phyloP scores from a whole-genome alignment of 2,888 invertebrate genomes.

The Erebia aethiops region DNA sequence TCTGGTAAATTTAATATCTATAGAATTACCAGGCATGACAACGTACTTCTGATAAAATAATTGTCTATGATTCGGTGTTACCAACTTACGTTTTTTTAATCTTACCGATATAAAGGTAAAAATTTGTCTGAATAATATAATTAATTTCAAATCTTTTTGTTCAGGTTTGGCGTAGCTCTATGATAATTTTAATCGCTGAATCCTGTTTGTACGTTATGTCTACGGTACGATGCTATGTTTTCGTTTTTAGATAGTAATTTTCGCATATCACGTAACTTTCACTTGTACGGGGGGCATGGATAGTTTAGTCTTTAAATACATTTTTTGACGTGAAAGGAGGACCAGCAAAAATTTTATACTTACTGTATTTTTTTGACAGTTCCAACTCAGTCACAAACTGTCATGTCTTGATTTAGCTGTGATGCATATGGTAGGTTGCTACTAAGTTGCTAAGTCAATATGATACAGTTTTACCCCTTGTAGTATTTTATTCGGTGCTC shows the following conservation, averaged over 20 bases:
- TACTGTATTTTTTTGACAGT: background rate
- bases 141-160: background rate
- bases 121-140: background rate
- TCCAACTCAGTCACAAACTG: background rate
- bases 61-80: background rate
- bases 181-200: background rate
- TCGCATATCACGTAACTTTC: constrained; percentile 68
- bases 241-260: constrained; percentile 68
- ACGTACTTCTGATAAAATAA: too few species aligned
- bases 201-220: background rate
- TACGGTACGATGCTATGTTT: constrained; percentile 42
- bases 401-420: background rate
- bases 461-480: background rate
- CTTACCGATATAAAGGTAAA: background rate
- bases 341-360: background rate
- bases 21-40: background rate
- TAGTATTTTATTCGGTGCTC: background rate
- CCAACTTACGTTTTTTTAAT: background rate
- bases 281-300: constrained; percentile 62
- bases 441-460: background rate
- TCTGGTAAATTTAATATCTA: background rate
- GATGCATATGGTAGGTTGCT: background rate
- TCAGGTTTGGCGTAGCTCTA: background rate
- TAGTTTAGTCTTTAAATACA: constrained; percentile 52
- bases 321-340: constrained; percentile 47